Base-by-base conservation (phyloP, 1,140 invertebrate species). In the Drosophila nikananu region DNA sequence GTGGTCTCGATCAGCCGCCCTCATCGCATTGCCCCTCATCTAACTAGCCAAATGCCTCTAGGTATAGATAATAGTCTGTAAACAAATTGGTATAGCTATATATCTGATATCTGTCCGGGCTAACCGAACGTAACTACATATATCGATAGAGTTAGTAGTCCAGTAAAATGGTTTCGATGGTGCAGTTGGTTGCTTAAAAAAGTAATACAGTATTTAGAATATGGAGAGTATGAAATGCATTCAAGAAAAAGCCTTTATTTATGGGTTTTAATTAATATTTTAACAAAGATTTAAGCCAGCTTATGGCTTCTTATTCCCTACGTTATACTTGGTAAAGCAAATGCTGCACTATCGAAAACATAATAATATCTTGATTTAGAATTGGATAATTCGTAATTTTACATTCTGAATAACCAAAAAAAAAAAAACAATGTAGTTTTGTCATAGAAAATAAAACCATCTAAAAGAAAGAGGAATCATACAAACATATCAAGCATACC, bases 51-150 rank as follows among this genome's bases (percentile, higher is more conserved):
- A 39, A 39, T 35, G n/a, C 21, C 55, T 23, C 25, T 39, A 35
- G 64, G 21, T 46, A 62, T 81, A 52, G 64, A 41, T 44, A 52
- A 60, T 55, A 58, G 25, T 73, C 21, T 44, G 44, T 61, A 39
- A 49, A 54, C 25, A 10, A 49, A 73, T 73, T 59, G 67, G 54
- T n/a, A 30, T 44, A 48, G 27, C 21, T 23, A 32, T 39, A n/a
- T 27, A 44, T 25, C 32, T 35, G 32, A 32, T 60, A 32, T 60
- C 23, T 46, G 68, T 62, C 54, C 35, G 35, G 27, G 13, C 25
- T 32, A 52, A 32, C 49, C 49, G 49, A 52, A 52, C 49, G 49
- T 52, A 52, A 52, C 49, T 27, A 44, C 37, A 17, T 35, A 72
- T 51, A 30, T 52, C 25, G 54, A 41, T 52, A 25, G 23, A 25